phyloP scores from a whole-genome alignment of 2,888 invertebrate species.

The Alloplasta piceator region DNA sequence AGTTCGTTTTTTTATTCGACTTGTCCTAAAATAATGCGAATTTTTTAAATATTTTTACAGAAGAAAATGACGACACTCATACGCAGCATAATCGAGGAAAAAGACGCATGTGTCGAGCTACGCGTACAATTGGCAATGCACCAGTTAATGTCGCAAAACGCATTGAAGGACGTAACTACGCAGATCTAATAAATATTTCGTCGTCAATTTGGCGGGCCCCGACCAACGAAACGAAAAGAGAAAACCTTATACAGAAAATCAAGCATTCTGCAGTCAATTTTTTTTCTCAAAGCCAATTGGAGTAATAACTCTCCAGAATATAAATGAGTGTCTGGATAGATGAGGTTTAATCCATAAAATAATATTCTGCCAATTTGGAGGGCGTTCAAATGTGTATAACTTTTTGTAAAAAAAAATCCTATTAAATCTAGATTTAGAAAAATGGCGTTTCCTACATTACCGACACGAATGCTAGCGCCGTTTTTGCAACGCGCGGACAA shows the following conservation, averaged over 20 bases:
- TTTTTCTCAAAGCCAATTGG: constrained; percentile 15
- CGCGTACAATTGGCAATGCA: constrained; percentile 88
- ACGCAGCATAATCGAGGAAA: constrained; percentile 89
- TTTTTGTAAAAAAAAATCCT: constrained; percentile 59
- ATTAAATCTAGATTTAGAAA: constrained; percentile 14
- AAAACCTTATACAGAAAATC: constrained; percentile 35
- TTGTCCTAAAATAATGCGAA: no score
- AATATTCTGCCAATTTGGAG: constrained; percentile 43
- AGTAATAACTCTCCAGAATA: constrained; percentile 10
- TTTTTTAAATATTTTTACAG: constrained; percentile 69
- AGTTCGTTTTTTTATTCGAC: no score
- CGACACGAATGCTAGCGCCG: no score
- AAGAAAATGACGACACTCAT: constrained; percentile 88
- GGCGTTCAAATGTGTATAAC: constrained; percentile 55
- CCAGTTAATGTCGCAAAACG: constrained; percentile 77
- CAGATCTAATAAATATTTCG: constrained; percentile 51
- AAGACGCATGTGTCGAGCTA: constrained; percentile 89
- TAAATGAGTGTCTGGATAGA: constrained; percentile 42
- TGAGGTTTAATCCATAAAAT: constrained; percentile 44
- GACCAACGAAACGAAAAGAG: constrained; percentile 39
- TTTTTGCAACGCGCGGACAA: no score
- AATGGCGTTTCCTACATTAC: not conserved
- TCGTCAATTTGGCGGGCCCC: constrained; percentile 52
- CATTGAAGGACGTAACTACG: constrained; percentile 49
- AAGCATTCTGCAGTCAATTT: constrained; percentile 37